These are phyloP conservation scores for Eupsilia transversa DNA, from an alignment of 2,888 invertebrate species.

Conservation along the genomic window DNA sequence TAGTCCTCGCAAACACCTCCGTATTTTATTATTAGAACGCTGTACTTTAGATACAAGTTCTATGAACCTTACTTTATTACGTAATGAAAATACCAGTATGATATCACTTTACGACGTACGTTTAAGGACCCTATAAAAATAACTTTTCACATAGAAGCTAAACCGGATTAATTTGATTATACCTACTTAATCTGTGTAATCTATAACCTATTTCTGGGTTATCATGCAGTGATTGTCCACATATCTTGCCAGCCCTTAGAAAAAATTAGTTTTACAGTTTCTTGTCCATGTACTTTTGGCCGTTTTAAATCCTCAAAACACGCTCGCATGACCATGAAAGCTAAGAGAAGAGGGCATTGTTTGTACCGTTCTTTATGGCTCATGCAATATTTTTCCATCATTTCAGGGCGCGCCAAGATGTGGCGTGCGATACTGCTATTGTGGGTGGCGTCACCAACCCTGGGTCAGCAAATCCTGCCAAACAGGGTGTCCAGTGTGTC, in stretches of 20 bases:
- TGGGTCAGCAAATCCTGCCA: constrained; percentile 76
- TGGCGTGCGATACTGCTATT: constrained; percentile 81
- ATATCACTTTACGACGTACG: constrained; percentile 51
- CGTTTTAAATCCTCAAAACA: not conserved
- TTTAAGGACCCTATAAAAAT: constrained; percentile 44
- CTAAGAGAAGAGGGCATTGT: not conserved
- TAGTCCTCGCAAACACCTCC: constrained; percentile 60
- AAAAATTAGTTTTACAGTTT: not conserved
- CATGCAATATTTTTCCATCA: constrained; percentile 24
- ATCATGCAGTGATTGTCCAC: not conserved
- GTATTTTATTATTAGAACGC: constrained; percentile 65
- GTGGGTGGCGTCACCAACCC: constrained; percentile 69
- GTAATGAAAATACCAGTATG: constrained; percentile 57
- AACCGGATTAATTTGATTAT: constrained; percentile 26
- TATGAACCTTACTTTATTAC: constrained; percentile 64
- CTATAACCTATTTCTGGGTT: too few species aligned
- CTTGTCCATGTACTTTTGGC: not conserved
- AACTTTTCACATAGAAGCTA: constrained; percentile 12
- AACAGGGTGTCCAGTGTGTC: constrained; percentile 91
- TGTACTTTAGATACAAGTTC: constrained; percentile 62
- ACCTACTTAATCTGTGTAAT: too few species aligned
- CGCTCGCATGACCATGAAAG: not conserved
- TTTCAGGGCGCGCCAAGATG: constrained; percentile 82
- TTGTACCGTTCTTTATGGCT: not conserved
- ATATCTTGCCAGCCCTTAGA: not conserved